These are phyloP conservation scores for Colostygia pectinataria DNA, from an alignment of 2,888 invertebrate species.

Conservation along the genomic window DNA sequence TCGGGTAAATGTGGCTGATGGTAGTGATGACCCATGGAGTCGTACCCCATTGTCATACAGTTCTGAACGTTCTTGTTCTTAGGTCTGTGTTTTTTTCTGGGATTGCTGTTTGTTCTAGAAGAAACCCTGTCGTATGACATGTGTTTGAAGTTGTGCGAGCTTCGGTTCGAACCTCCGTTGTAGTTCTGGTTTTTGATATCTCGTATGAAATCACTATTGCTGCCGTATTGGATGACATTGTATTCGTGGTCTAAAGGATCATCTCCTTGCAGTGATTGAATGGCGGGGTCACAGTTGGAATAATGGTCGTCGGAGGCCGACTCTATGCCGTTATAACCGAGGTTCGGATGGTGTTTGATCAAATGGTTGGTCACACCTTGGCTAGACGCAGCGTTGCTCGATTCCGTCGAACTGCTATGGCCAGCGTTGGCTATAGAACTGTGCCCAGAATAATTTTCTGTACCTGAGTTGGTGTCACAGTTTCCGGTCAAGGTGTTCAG, in stretches of 20 bases:
- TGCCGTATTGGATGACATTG: conserved; percentile 79
- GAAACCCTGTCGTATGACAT: conserved; percentile 79
- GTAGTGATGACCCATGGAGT: conserved; percentile 76
- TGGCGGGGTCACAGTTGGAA: conserved; percentile 78
- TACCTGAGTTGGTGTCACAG: conserved; percentile 85
- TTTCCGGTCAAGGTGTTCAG: conserved; percentile 80
- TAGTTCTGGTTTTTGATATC: conserved; percentile 83
- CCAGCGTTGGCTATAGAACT: conserved; percentile 82
- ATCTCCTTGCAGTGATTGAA: conserved; percentile 76
- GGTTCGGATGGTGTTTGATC: conserved; percentile 76
- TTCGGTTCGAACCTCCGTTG: conserved; percentile 74
- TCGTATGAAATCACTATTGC: conserved; percentile 75
- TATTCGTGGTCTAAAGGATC: conserved; percentile 79
- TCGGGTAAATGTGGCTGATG: conserved; percentile 80
- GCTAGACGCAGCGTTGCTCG: conserved; percentile 78
- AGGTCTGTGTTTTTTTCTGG: conserved; percentile 74
- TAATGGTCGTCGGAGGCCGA: conserved; percentile 79
- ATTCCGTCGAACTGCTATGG: conserved; percentile 79
- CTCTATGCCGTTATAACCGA: conserved; percentile 77
- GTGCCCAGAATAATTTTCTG: conserved; percentile 85
- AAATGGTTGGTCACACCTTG: conserved; percentile 79
- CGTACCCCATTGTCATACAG: conserved; percentile 84
- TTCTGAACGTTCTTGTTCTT: conserved; percentile 81
- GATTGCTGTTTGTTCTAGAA: conserved; percentile 79
- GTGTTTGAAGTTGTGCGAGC: conserved; percentile 80